Evolutionary conservation across 2,888 invertebrate species (phyloP), one percentile per base, ranked within the genome.

Genomic region (Lasius platythorax): DNA sequence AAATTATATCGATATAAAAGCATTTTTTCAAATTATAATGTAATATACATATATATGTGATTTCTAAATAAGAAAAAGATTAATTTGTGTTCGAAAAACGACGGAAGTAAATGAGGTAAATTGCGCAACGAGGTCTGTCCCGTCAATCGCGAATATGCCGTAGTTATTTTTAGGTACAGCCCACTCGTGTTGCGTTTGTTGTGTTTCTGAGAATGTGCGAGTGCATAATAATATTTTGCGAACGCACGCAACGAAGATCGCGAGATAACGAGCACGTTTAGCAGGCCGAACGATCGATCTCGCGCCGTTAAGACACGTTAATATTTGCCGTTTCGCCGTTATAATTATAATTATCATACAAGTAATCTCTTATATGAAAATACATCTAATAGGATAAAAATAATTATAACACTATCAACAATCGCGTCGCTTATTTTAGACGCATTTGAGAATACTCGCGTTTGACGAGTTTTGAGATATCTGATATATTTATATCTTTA

Each of bases 221-320:
- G 72, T 66, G 58, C 68, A 78, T 84, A 85, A 83, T 66, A 43
- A 67, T 83, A 85, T 81, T 74, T 68, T 70, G 73, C n/a, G 30
- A 74, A 70, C 46, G 18, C 81, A 85, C 81, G 84, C 84, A 83
- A 85, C 9, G 28, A 46, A 84, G 85, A 84, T 85, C 33, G 50
- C 40, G 30, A n/a, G 85, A 85, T 85, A 85, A 84, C 43, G 33
- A 30, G 72, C 56, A 75, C 23, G 67, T 75, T 81, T 68, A 53
- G 67, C 11, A 56, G 50, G 43, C n/a, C 37, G n/a, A 78, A 53
- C 74, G 83, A 85, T 84, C 84, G 85, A 85, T 84, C 70, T 79
- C 18, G 72, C 74, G 46, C 67, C 53, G 50, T 85, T 82, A 64
- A 82, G 58, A 61, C 61, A 61, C 61, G 81, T 74, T 72, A 61